phyloP scores from a whole-genome alignment of 2,797 vertebrate genomes.

The Gymnoscopelus microlampas region DNA sequence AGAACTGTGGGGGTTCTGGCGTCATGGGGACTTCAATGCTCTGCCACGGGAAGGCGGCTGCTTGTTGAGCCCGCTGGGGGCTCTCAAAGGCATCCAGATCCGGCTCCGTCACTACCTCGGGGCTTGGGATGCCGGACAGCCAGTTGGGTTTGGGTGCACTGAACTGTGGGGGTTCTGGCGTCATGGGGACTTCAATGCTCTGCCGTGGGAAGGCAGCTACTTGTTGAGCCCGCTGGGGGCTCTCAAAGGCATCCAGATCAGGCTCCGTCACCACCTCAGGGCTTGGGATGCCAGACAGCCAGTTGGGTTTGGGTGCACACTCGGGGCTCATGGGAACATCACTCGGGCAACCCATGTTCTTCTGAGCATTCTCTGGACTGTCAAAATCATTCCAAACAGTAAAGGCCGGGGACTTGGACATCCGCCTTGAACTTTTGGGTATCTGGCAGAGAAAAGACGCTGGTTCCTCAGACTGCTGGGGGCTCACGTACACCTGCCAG shows the following conservation, averaged over 20 bases:
- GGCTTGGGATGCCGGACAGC: constrained; percentile 29
- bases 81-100: constrained; percentile 67
- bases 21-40: constrained; percentile 59
- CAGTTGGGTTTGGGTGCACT: no score
- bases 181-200: constrained; percentile 56
- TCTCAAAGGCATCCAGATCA: constrained; percentile 64
- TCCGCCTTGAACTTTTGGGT: neutral
- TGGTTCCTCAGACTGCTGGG: constrained; percentile 11
- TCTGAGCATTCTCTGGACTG: constrained; percentile 1
- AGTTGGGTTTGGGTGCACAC: constrained; percentile 10
- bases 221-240: constrained; percentile 20
- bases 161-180: constrained; percentile 37
- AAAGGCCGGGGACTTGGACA: constrained; percentile 5
- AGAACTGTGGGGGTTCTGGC: constrained; percentile 31
- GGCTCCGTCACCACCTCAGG: neutral
- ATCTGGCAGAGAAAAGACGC: neutral
- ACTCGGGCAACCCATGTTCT: neutral
- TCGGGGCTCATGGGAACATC: constrained; percentile 65
- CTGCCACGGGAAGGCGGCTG: accelerated
- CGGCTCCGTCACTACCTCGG: neutral
- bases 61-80: constrained; percentile 12
- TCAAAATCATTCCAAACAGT: constrained; percentile 41
- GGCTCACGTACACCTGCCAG: constrained; percentile 64
- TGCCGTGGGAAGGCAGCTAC: accelerated
- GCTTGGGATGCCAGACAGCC: constrained; percentile 42